These are phyloP conservation scores for Lepidochrysops patricia DNA, from an alignment of 2,888 invertebrate species.

Conservation along the genomic window DNA sequence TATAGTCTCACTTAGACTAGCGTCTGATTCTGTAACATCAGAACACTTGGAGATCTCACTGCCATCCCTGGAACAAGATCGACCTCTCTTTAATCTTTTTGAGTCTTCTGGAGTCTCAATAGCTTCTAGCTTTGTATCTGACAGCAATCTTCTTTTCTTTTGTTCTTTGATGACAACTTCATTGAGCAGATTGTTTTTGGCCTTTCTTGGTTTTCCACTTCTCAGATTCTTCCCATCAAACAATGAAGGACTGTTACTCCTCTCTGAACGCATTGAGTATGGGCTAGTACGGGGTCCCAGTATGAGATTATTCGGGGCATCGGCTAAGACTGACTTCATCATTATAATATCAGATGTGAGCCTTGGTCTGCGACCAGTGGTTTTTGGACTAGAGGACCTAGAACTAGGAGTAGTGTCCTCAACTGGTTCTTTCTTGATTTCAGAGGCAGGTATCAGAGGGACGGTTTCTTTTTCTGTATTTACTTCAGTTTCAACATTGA, in stretches of 20 bases:
- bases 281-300: slow-evolving; percentile 69
- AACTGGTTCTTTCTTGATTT: slow-evolving; percentile 63
- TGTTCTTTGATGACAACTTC: slow-evolving; percentile 75
- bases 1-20: slow-evolving; percentile 74
- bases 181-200: slow-evolving; percentile 70
- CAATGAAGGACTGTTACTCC: slow-evolving; percentile 66
- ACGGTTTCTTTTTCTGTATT: slow-evolving; percentile 54
- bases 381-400: slow-evolving; percentile 65
- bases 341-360: slow-evolving; percentile 63
- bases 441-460: slow-evolving; percentile 55
- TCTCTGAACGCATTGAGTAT: slow-evolving; percentile 76
- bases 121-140: slow-evolving; percentile 67
- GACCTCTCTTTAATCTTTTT: slow-evolving; percentile 60
- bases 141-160: slow-evolving; percentile 69
- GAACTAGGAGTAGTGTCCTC: slow-evolving; percentile 58
- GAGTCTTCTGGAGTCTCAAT: slow-evolving; percentile 53
- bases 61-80: slow-evolving; percentile 71
- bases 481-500: slow-evolving; percentile 46
- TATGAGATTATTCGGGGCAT: slow-evolving; percentile 51
- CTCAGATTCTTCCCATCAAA: slow-evolving; percentile 74
- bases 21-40: slow-evolving; percentile 76
- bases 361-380: slow-evolving; percentile 55
- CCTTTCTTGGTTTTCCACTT: slow-evolving; percentile 79
- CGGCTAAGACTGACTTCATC: slow-evolving; percentile 63
- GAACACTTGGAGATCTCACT: slow-evolving; percentile 77